phyloP scores from a whole-genome alignment of 2,888 invertebrate species.

The Hirtodrosophila alboralis region DNA sequence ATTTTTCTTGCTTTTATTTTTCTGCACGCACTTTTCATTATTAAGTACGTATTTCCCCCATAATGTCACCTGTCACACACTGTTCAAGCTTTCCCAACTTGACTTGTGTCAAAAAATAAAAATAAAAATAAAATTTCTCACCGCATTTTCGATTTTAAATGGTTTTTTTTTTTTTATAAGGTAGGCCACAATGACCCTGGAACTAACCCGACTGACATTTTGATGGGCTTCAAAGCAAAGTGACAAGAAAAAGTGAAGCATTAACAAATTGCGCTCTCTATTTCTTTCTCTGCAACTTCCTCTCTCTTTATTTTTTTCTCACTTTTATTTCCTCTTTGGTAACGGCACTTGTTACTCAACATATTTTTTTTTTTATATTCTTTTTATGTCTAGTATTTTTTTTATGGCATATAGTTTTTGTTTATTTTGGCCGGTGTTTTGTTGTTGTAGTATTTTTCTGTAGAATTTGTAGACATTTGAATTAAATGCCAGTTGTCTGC shows the following conservation, averaged over 20 bases:
- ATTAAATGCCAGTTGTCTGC: constrained; percentile 58
- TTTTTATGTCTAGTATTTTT: constrained; percentile 45
- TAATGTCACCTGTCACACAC: constrained; percentile 56
- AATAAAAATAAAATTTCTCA: constrained; percentile 10
- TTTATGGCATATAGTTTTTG: constrained; percentile 47
- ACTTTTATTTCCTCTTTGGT: constrained; percentile 18
- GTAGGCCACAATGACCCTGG: constrained; percentile 56
- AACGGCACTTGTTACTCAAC: constrained; percentile 73
- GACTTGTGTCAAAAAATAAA: constrained; percentile 29
- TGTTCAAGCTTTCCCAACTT: constrained; percentile 16
- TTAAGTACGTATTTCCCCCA: constrained; percentile 32
- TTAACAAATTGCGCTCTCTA: constrained; percentile 23
- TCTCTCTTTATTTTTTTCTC: background rate
- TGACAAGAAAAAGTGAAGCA: constrained; percentile 50
- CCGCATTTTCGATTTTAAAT: constrained; percentile 36
- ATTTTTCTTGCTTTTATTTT: constrained; percentile 27
- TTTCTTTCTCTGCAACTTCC: constrained; percentile 4
- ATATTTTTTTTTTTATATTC: constrained; percentile 54
- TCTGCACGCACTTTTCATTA: constrained; percentile 21
- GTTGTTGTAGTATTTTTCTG: constrained; percentile 41
- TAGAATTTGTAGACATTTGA: constrained; percentile 46
- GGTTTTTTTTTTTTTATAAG: constrained; percentile 42
- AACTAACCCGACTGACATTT: constrained; percentile 43
- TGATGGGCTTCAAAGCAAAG: constrained; percentile 32
- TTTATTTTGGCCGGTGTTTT: constrained; percentile 54